Evolutionary conservation across 2,797 vertebrate species (phyloP).

Genomic region (Gymnothorax javanicus): DNA sequence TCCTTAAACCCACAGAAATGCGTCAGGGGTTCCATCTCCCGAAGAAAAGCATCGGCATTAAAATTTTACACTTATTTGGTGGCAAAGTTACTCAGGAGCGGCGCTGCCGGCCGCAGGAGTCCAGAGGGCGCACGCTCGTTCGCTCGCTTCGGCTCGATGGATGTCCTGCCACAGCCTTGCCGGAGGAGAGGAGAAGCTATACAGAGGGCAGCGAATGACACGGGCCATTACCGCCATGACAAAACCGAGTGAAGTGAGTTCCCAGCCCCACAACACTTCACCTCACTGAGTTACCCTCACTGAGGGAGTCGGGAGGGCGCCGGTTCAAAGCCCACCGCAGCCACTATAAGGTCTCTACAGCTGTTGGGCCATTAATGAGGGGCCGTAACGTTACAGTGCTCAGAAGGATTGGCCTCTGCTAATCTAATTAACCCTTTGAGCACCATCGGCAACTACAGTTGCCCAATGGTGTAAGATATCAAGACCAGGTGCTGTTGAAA

Average conservation of each 20-base stretch:
- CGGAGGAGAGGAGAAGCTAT: neutral
- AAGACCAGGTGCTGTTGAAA: too few species aligned
- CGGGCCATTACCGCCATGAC: neutral
- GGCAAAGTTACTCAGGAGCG: neutral
- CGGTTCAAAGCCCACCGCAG: too few species aligned
- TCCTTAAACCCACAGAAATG: neutral
- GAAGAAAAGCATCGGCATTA: neutral
- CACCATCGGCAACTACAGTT: too few species aligned
- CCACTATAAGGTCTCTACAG: too few species aligned
- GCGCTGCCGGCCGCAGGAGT: neutral
- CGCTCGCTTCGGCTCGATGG: neutral
- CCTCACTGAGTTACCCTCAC: neutral
- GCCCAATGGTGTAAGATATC: too few species aligned
- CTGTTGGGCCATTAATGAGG: too few species aligned
- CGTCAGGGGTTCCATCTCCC: neutral
- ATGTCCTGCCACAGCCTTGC: neutral
- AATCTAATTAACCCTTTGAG: too few species aligned
- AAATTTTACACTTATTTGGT: neutral
- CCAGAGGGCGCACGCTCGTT: neutral
- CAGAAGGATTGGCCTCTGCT: too few species aligned
- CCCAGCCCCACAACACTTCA: neutral
- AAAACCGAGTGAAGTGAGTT: neutral
- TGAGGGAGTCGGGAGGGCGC: too few species aligned
- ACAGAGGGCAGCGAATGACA: neutral
- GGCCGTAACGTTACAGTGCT: too few species aligned